Base-by-base conservation (phyloP, 2,888 invertebrate species). In the Monochamus alternatus region DNA sequence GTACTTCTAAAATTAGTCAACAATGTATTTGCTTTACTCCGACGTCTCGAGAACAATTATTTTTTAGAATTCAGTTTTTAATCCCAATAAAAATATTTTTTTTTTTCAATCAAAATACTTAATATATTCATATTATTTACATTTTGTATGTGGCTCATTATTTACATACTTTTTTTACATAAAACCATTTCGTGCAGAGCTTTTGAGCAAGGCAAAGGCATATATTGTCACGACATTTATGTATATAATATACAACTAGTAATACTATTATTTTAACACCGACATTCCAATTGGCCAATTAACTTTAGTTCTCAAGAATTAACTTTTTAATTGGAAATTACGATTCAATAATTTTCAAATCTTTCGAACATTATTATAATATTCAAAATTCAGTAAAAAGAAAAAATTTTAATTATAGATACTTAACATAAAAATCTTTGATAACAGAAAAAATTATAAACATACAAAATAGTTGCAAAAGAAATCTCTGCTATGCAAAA, bases 1-100 rank as follows among this genome's bases (percentile, higher is more conserved):
- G 69, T 67, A 75, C 64, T 68, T 74, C 77, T 81, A 81, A 75
- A 81, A 82, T 68, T 80, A 81, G 79, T 81, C 76, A 81, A 80
- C 80, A 80, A 78, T 76, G 75, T 77, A 73, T 74, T 73, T 77
- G 66, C 72, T 47, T 59, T 67, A 67, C 10, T 55, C 14, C 30
- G 38, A 38, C n/a, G 58, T 43, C 30, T 44, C 60, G 10, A 58
- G 38, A 68, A 68, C 52, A 69, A 69, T 55, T 59, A 38, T 58
- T 43, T 32, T 60, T 44, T 60, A 58, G 22, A 47, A 44, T 38
- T 30, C 47, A 14, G n/a, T 65, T 9, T 51, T 12, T 55, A 38
- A 44, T 43, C 73, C 73, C 73, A 65, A 73, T 72, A 59, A 62
- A 67, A 68, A 71, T 68, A 69, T 60, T 68, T 69, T 75, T 67